A percentile compares a stretch with the other conserved stretches of the same genome.
Conservation (phyloP, 53 echinoderm and acorn worm genomes). For the Echinometra lucunter region DNA sequence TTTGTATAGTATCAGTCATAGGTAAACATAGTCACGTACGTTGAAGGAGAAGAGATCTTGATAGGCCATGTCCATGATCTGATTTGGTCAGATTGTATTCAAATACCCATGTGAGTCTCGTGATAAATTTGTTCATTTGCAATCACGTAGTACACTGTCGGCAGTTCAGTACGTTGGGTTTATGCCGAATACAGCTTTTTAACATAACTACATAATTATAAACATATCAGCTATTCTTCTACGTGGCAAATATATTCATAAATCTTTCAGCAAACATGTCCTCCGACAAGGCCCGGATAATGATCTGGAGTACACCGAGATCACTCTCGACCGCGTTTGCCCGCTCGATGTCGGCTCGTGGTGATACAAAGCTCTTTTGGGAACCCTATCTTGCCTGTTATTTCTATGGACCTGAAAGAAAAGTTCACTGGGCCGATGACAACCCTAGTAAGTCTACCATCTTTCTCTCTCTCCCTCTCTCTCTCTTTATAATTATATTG, state of each 20-base stretch:
- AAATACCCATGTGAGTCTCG: too few relatives aligned
- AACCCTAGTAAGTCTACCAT: not conserved
- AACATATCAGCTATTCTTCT: too few relatives aligned
- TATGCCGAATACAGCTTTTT: too few relatives aligned
- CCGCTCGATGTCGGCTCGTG: conserved; percentile 51
- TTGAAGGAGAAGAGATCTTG: too few relatives aligned
- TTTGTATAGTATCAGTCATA: too few relatives aligned
- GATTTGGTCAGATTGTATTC: too few relatives aligned
- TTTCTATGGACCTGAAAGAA: not conserved
- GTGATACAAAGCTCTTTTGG: conserved; percentile 46
- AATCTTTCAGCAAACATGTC: not conserved
- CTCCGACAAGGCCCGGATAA: conserved; percentile 1
- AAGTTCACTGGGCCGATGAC: not conserved
- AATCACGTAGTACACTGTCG: too few relatives aligned
- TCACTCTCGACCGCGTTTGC: conserved; percentile 40
- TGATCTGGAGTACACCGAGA: conserved; percentile 47
- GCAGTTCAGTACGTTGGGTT: too few relatives aligned
- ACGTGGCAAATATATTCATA: not conserved
- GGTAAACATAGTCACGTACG: too few relatives aligned
- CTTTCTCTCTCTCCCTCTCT: not conserved
- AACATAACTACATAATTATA: too few relatives aligned
- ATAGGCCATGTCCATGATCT: too few relatives aligned
- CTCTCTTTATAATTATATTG: not conserved
- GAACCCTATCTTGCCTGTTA: not conserved
- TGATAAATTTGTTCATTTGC: too few relatives aligned